These are phyloP conservation scores for Parauchenoglanis punctatus DNA, from an alignment of 2,797 vertebrate genomes.

Conservation along the genomic window DNA sequence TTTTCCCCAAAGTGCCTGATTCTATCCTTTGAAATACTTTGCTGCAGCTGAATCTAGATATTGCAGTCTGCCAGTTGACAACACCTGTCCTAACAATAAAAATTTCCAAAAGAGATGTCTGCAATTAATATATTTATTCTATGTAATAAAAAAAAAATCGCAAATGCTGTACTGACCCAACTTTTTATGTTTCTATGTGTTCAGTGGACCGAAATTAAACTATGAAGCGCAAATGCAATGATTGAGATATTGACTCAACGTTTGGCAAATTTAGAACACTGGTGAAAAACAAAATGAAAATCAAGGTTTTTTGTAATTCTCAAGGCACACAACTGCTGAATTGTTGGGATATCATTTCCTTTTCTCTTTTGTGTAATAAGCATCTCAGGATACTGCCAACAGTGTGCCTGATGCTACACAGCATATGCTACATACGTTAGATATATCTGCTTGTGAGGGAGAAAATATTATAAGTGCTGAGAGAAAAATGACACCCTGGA, in stretches of 20 bases:
- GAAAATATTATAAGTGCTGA: conserved; percentile 5
- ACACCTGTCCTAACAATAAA: neutral
- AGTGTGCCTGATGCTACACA: neutral
- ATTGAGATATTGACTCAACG: neutral
- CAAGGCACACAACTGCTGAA: neutral
- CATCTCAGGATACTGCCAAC: neutral
- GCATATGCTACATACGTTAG: neutral
- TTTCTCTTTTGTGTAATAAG: conserved; percentile 12
- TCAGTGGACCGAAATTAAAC: neutral
- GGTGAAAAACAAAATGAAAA: neutral
- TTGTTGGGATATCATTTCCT: neutral
- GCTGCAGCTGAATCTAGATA: neutral
- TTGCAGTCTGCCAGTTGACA: neutral
- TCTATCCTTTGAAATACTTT: neutral
- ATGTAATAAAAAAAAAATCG: neutral
- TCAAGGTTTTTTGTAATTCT: neutral
- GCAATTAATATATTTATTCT: neutral
- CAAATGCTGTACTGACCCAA: neutral
- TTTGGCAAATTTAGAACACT: neutral
- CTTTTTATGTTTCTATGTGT: neutral
- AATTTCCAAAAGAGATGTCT: neutral
- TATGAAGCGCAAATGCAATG: neutral
- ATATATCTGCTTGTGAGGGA: neutral
- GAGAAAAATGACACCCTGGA: conserved; percentile 29
- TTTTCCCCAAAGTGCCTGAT: neutral